A percentile compares a stretch with the other conserved stretches of the same genome.
Evolutionary conservation across 1,140 invertebrate genomes (phyloP).

Genomic region (Drosophila kurseongensis): DNA sequence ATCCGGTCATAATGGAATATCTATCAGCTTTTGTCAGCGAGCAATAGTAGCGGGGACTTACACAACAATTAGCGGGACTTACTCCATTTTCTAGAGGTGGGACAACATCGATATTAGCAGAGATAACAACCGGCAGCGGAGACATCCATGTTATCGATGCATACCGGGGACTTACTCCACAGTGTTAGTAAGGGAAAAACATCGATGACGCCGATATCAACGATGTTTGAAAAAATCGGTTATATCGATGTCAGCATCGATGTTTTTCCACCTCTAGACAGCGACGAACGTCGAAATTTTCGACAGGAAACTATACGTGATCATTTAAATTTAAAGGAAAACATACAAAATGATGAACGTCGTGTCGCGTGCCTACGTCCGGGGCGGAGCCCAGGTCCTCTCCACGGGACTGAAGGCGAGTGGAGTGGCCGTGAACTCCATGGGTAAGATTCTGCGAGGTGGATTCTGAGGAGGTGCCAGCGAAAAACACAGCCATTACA

Average conservation of each 20-base stretch:
- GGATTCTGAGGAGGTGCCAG: not conserved
- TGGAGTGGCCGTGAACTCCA: conserved; percentile 79
- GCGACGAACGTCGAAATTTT: conserved; percentile 65
- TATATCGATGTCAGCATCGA: no score
- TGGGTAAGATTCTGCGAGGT: conserved; percentile 59
- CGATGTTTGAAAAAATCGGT: no score
- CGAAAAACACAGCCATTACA: conserved; percentile 52
- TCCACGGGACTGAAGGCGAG: conserved; percentile 86
- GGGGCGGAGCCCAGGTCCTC: conserved; percentile 86
- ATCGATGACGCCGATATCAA: no score
- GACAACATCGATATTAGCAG: no score
- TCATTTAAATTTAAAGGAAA: conserved; percentile 41
- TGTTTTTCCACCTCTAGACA: not conserved
- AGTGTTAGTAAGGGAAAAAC: no score
- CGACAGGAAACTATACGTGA: conserved; percentile 45
- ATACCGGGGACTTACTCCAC: no score
- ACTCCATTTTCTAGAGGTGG: no score
- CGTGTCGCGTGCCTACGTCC: conserved; percentile 88
- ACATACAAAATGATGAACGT: conserved; percentile 87
- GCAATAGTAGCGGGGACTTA: not conserved
- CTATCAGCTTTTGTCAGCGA: not conserved
- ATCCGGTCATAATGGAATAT: no score
- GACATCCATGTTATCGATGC: no score
- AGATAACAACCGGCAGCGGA: no score
- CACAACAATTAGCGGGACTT: no score